Evolutionary conservation across 2,113 vertebrate species (phyloP), one percentile per base, ranked within the genome.

Genomic region (Notarius quadriscutis): DNA sequence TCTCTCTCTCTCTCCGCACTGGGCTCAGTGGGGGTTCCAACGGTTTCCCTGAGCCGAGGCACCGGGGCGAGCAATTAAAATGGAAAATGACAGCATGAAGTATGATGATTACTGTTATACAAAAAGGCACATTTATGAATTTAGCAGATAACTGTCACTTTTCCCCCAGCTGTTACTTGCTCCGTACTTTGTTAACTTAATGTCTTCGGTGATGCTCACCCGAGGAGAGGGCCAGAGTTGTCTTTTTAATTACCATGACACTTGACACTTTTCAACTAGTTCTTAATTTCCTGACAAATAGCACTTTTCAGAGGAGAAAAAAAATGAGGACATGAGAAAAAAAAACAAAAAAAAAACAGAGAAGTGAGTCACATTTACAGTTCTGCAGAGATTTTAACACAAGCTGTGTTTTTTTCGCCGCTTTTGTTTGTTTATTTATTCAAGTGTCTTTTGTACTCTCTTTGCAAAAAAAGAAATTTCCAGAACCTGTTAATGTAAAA

Each of bases 141-240:
- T 96, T 97, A 97, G 96, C 94, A 96, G 95, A 97, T 97, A 95
- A 96, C 96, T 97, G 96, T 96, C 95, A 96, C 96, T 96, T 97
- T 80, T 92, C 90, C 91, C 94, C 95, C 92, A 93, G 91, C 94
- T 95, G 92, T 89, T 96, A 95, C 94, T 96, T 96, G 94, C 94
- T 95, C 95, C 93, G 86, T 94, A 93, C 94, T 95, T 97, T 96
- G 93, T 96, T 97, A 95, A 94, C 94, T 94, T 96, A 95, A 96
- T 96, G 94, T 94, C 95, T 96, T 92, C 94, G 87, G 88, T 91
- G 93, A 93, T 94, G 91, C 94, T 96, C 95, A 92, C 95, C 95
- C 96, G 94, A 94, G 88, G 92, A 93, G 93, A 94, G 94, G 92
- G 86, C 95, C 93, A 96, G 92, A 92, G 93, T 91, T 94, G 87